Conservation (phyloP, 2,888 invertebrate genomes). For the Mesodorylaimus sp. region DNA sequence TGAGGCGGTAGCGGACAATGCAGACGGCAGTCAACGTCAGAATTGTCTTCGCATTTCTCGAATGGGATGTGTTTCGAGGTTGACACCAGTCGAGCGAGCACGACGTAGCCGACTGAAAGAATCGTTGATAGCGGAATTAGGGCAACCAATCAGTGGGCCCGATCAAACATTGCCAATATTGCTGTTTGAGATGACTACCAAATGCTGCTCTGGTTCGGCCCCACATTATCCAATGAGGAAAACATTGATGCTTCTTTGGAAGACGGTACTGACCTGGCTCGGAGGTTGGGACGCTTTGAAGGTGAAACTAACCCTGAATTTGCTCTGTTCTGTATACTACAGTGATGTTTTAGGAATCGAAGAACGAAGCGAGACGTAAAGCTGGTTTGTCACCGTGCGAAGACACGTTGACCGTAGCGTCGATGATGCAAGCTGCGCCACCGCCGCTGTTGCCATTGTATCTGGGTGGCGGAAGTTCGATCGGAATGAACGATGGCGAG, state of each 20-base stretch:
- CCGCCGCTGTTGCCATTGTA: constrained; percentile 38
- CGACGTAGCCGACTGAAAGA: not conserved
- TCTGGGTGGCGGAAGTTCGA: no score
- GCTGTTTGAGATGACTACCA: constrained; percentile 81
- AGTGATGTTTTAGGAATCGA: no score
- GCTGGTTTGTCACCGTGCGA: constrained; percentile 51
- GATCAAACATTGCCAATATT: constrained; percentile 44
- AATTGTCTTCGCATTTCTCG: no score
- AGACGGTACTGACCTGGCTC: constrained; percentile 61
- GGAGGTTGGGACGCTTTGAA: constrained; percentile 73
- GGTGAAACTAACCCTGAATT: no score
- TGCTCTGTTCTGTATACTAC: no score
- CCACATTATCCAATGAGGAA: constrained; percentile 98
- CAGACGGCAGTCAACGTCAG: no score
- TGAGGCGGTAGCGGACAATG: constrained; percentile 40
- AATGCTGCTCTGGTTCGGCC: constrained; percentile 80
- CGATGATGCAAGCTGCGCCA: constrained; percentile 77
- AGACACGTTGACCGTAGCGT: constrained; percentile 82
- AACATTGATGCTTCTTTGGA: constrained; percentile 82
- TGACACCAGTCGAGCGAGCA: not conserved
- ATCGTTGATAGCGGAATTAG: constrained; percentile 7
- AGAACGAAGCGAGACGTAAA: constrained; percentile 34
- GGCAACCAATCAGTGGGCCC: not conserved
- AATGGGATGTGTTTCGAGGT: no score
- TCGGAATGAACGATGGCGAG: not conserved